Evolutionary conservation across 2,113 vertebrate species (phyloP).

Genomic region (Indicator indicator): DNA sequence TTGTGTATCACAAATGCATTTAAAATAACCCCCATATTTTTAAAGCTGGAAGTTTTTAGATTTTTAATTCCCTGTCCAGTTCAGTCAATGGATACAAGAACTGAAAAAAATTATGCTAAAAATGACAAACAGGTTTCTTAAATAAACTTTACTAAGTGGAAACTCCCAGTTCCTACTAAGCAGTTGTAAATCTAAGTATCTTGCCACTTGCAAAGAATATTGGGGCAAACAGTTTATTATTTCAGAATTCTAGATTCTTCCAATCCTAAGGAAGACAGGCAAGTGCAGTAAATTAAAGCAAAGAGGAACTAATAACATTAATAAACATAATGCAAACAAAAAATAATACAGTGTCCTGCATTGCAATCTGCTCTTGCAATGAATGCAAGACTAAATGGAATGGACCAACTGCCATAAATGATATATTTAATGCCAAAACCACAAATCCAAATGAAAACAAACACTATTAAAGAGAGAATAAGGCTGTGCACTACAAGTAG

Average conservation of each 20-base stretch:
- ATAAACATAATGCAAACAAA: background rate
- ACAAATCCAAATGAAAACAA: background rate
- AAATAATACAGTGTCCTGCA: background rate
- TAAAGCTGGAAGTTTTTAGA: background rate
- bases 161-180: background rate
- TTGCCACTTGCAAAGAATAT: background rate
- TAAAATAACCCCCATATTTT: background rate
- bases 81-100: background rate
- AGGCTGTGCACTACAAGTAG: background rate
- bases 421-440: background rate
- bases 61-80: background rate
- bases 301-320: background rate
- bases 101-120: fast-evolving
- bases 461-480: background rate
- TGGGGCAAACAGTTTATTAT: background rate
- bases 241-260: background rate
- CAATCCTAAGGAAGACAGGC: background rate
- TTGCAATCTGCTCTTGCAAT: background rate
- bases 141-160: background rate
- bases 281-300: background rate
- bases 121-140: background rate
- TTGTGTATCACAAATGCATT: background rate
- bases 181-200: background rate
- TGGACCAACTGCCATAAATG: background rate
- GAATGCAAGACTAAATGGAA: background rate